These are phyloP conservation scores for Dichetophora obliterata DNA, from an alignment of 2,888 invertebrate species.

Conservation along the genomic window DNA sequence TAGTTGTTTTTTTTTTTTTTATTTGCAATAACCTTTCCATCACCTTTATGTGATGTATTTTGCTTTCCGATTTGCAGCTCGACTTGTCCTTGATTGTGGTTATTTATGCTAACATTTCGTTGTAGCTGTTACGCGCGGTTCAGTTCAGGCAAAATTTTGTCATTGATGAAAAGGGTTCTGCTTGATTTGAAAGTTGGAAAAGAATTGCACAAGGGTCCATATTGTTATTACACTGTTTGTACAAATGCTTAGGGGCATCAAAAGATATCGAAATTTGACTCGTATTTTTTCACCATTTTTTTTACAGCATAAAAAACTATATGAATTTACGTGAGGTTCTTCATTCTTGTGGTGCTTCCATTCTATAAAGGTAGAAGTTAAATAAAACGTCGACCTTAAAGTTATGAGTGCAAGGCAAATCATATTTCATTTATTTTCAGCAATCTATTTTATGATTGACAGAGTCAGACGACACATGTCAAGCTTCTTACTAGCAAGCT, in stretches of 20 bases:
- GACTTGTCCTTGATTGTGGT: background rate
- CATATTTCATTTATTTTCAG: background rate
- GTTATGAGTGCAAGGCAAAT: background rate
- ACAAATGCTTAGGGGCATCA: background rate
- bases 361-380: too few relatives aligned
- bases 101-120: slow-evolving; percentile 23
- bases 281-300: background rate
- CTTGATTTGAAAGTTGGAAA: background rate
- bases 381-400: background rate
- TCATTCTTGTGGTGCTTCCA: too few relatives aligned
- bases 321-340: too few relatives aligned
- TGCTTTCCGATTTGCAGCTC: background rate
- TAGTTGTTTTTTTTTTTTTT: too few relatives aligned
- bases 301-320: too few relatives aligned
- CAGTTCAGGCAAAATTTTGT: background rate
- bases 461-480: background rate
- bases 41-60: background rate
- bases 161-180: slow-evolving; percentile 26
- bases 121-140: background rate
- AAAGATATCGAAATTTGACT: background rate
- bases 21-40: background rate
- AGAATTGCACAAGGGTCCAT: slow-evolving; percentile 4
- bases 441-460: background rate
- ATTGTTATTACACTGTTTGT: slow-evolving; percentile 20
- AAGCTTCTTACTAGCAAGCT: background rate